Conservation (phyloP, 1,140 invertebrate genomes). For the Protaetia brevitarsis region DNA sequence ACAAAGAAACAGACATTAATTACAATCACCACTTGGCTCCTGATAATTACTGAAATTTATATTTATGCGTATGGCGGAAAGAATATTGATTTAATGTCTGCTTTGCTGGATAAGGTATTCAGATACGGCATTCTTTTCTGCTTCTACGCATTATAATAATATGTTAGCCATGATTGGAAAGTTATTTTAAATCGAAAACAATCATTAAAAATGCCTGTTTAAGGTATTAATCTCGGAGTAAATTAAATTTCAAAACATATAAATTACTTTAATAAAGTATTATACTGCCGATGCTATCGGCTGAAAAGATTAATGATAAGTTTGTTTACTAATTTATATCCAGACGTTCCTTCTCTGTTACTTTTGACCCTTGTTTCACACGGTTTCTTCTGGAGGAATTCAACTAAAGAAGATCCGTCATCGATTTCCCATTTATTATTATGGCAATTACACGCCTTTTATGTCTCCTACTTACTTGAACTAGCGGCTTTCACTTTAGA, state of each 20-base stretch:
- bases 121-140: no score
- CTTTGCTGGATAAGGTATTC: no score
- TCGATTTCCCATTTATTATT: conserved; percentile 15
- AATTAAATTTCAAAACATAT: neutral
- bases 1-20: neutral
- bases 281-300: neutral
- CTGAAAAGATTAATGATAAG: conserved; percentile 3
- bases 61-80: no score
- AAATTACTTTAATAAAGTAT: neutral
- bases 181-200: no score
- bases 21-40: neutral
- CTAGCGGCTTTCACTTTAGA: neutral
- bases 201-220: no score
- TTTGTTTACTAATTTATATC: neutral
- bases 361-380: neutral
- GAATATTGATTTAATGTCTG: no score
- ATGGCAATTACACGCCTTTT: neutral
- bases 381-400: conserved; percentile 3
- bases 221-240: neutral
- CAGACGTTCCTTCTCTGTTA: no score
- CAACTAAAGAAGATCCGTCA: conserved; percentile 4
- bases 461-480: neutral
- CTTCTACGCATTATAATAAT: no score
- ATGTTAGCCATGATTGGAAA: no score
- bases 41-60: no score